These are phyloP conservation scores for Scaptodrosophila latifasciaeformis DNA, from an alignment of 2,888 invertebrate species.

Conservation along the genomic window DNA sequence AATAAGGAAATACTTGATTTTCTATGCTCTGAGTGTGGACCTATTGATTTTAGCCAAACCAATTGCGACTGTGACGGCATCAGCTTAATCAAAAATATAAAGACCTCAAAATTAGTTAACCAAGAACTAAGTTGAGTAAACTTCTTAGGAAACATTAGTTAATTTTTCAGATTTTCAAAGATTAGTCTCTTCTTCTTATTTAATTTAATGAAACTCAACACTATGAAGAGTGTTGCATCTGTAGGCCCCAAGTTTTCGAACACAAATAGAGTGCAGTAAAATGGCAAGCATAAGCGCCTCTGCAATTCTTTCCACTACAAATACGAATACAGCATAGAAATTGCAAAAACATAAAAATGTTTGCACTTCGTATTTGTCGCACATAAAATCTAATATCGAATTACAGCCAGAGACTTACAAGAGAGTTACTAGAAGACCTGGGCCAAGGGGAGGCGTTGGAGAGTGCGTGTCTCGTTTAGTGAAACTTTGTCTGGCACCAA, in stretches of 20 bases:
- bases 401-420: slow-evolving; percentile 43
- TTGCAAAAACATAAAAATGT: slow-evolving; percentile 60
- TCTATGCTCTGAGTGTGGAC: slow-evolving; percentile 24
- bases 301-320: slow-evolving; percentile 46
- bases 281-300: slow-evolving; percentile 26
- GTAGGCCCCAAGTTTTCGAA: too few species aligned
- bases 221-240: too few species aligned
- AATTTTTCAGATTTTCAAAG: too few species aligned
- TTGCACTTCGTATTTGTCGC: slow-evolving; percentile 68
- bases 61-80: slow-evolving; percentile 30
- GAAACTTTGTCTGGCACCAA: slow-evolving; percentile 42
- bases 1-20: slow-evolving; percentile 28
- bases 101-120: too few species aligned
- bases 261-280: slow-evolving; percentile 48
- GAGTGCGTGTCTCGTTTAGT: slow-evolving; percentile 6
- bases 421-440: background rate
- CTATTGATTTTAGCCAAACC: slow-evolving; percentile 24
- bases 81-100: slow-evolving; percentile 1
- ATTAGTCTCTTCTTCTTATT: too few species aligned
- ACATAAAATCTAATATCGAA: slow-evolving; percentile 71
- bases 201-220: slow-evolving; percentile 38
- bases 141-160: too few species aligned
- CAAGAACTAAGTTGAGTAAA: too few species aligned
- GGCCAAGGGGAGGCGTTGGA: slow-evolving; percentile 16
- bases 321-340: slow-evolving; percentile 55